Conservation (phyloP, 2,113 vertebrate species). For the Xyliphius kryptos region DNA sequence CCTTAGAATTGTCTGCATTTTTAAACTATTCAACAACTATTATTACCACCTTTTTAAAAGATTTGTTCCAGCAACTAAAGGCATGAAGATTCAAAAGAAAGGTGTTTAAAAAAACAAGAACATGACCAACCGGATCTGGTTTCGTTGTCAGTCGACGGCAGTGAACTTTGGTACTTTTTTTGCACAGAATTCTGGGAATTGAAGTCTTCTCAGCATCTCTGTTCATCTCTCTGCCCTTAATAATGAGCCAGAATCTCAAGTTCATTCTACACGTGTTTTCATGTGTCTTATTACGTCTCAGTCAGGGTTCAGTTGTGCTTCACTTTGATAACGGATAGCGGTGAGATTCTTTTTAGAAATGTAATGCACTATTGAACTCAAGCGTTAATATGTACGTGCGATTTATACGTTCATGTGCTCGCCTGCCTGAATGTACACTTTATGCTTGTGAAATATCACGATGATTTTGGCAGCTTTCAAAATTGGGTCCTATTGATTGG, state of each 20-base stretch:
- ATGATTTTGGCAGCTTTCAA: slow-evolving; percentile 20
- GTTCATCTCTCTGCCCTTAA: slow-evolving; percentile 8
- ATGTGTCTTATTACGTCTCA: not conserved
- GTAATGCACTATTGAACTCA: too few relatives aligned
- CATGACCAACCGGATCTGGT: slow-evolving; percentile 53
- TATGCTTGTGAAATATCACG: slow-evolving; percentile 16
- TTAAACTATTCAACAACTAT: too few relatives aligned
- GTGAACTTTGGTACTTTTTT: slow-evolving; percentile 34
- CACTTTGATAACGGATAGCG: not conserved
- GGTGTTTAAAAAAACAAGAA: too few relatives aligned
- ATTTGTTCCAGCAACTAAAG: too few relatives aligned
- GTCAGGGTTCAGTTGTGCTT: slow-evolving; percentile 17
- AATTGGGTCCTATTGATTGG: too few relatives aligned
- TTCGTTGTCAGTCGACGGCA: slow-evolving; percentile 44
- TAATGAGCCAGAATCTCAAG: slow-evolving; percentile 27
- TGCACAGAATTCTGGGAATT: slow-evolving; percentile 47
- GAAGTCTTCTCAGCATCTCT: slow-evolving; percentile 30
- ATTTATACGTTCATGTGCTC: too few relatives aligned
- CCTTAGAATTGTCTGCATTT: too few relatives aligned
- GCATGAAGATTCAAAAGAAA: too few relatives aligned
- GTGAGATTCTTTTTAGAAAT: too few relatives aligned
- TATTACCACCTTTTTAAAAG: too few relatives aligned
- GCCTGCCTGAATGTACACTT: slow-evolving; percentile 38
- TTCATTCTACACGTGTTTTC: slow-evolving; percentile 18
- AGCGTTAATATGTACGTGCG: too few relatives aligned